These are phyloP conservation scores for Artibeus jamaicensis DNA, from an alignment of 2,797 vertebrate genomes.

Conservation along the genomic window DNA sequence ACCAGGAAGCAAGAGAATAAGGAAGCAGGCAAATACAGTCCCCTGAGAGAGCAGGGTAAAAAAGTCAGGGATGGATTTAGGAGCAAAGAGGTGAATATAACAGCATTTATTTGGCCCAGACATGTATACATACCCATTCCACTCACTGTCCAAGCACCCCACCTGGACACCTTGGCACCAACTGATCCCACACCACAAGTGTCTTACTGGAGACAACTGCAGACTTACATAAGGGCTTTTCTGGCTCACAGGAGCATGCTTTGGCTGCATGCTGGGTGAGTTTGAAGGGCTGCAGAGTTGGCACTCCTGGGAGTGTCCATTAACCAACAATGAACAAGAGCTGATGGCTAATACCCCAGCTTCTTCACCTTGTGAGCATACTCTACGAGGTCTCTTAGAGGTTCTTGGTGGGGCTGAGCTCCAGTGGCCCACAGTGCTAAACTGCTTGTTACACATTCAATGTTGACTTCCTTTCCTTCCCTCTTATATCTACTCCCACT, in stretches of 20 bases:
- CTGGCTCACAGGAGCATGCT: not conserved
- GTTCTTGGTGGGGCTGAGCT: not conserved
- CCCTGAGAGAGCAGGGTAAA: not conserved
- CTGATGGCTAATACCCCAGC: not conserved
- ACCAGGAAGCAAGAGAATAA: not conserved
- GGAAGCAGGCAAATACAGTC: not conserved
- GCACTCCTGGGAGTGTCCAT: not conserved
- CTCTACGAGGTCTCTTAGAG: not conserved
- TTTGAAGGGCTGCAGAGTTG: too few relatives aligned
- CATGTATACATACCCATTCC: not conserved
- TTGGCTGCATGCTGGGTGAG: too few relatives aligned
- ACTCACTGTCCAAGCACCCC: not conserved
- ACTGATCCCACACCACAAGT: not conserved
- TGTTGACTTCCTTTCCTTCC: not conserved
- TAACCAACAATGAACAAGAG: not conserved
- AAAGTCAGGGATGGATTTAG: not conserved
- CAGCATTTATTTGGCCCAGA: not conserved
- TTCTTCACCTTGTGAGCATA: not conserved
- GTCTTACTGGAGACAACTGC: not conserved
- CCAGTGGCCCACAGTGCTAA: not conserved
- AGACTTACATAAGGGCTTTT: not conserved
- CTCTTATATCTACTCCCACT: not conserved
- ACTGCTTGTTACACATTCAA: not conserved
- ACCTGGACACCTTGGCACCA: not conserved
- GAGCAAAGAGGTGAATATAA: not conserved